Base-by-base conservation (phyloP, 2,888 invertebrate species). In the Perizoma flavofasciatum region DNA sequence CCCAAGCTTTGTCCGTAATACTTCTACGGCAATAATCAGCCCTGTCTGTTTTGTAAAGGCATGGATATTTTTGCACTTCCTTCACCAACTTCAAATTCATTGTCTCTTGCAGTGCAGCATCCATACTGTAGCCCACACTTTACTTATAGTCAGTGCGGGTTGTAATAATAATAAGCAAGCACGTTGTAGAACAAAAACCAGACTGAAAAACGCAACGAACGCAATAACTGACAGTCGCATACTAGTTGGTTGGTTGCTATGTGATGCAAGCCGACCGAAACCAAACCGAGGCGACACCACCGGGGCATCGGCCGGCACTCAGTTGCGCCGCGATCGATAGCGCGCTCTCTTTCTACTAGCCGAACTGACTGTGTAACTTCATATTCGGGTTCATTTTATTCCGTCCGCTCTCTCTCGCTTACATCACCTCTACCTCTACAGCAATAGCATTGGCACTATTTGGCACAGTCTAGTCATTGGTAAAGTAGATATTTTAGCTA, bases 51-150 rank as follows among this genome's bases (percentile, higher is more conserved):
- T 61, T 46, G 49, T 55, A 61, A n/a, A 61, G 10, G 40, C 60
- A 61, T 5, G 60, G 60, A 11, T 55, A 47, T 8, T 50, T 22
- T 55, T 51, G 43, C 8, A 60, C 55, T 45, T 49, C 55, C 34
- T 45, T 55, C 6, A 61, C 51, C 4, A 61, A 34, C 44, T 49
- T 53, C 6, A 51, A 33, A 22, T 58, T 58, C 11, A 53, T 44
- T 44, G 33, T 11, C 32, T 55, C 46, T 49, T 49, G 52, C n/a
- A 4, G 8, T 48, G 48, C 48, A 8, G 22, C 35, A 41, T 55
- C 55, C 55, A 55, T 55, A 4, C 40, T 46, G 4, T 39, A 41
- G n/a, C 4, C 7, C 39, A 39, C 39, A 7, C 3, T 39, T 22
- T 22, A 22, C 22, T 22, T 22, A 22, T 22, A 22, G 1, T 22